Percentiles rank a stretch among this genome's conserved stretches.
Conservation (phyloP, 2,113 vertebrate species). For the Murina feae region DNA sequence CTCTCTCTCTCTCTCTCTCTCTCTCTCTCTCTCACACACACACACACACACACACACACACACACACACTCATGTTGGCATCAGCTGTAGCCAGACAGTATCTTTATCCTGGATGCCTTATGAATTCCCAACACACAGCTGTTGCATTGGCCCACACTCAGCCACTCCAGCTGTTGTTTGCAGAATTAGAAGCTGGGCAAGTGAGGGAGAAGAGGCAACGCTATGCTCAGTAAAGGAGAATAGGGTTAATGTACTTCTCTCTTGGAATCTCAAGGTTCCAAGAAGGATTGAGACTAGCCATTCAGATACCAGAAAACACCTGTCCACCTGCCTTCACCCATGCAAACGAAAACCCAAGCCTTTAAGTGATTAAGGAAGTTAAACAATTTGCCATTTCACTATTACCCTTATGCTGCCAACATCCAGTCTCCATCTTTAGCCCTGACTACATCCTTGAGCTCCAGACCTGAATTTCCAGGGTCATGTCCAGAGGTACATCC, state of each 20-base stretch:
- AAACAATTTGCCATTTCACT: neutral
- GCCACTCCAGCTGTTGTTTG: slow-evolving; percentile 58
- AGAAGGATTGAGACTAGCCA: neutral
- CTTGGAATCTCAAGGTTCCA: slow-evolving; percentile 46
- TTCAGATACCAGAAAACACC: neutral
- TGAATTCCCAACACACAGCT: slow-evolving; percentile 45
- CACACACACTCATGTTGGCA: neutral
- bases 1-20: neutral
- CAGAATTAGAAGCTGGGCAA: slow-evolving; percentile 54
- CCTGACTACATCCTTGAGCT: neutral
- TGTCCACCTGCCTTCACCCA: neutral
- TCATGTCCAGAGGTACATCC: neutral
- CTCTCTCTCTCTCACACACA: neutral
- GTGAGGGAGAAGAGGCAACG: neutral
- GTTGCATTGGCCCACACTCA: neutral
- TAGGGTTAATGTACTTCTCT: neutral
- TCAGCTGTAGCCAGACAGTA: neutral
- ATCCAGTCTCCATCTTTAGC: neutral
- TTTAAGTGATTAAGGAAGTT: neutral
- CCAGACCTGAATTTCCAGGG: neutral
- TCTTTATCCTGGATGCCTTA: slow-evolving; percentile 8
- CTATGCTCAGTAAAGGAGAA: neutral
- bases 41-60: neutral
- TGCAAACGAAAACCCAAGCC: neutral
- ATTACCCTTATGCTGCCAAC: neutral